Base-by-base conservation (phyloP, 2,888 invertebrate genomes). In the Habroteleia sp. region DNA sequence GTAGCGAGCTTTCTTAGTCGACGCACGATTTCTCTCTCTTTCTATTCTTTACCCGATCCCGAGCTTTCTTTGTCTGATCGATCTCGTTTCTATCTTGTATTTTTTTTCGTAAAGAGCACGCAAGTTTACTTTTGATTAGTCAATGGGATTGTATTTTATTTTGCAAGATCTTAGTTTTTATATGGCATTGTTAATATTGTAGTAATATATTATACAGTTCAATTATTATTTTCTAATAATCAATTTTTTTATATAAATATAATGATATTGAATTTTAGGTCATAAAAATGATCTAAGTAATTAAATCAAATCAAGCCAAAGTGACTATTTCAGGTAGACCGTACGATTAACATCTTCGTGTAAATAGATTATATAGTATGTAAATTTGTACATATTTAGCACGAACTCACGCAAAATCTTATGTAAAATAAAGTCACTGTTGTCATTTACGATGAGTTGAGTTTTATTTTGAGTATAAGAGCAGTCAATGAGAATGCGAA, bases 361-460 rank as follows among this genome's bases (percentile, higher is more conserved):
- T 48, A 56, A 27, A 46, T 58, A 41, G 3, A 33, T 8, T n/a
- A 35, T 35, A 8, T 17, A 29, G 25, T 58, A 54, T 29, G 33
- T 65, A 75, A 20, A 48, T 66, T 54, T 66, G 62, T 75, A 72
- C 56, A 75, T 72, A 71, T 75, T 66, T 29, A 60, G 33, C 48
- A 71, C 56, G 27, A 71, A 27, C 23, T 56, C 52, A 42, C 52
- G 42, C 58, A 52, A 65, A 74, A 14, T 27, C 4, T 37, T 58
- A 56, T 11, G 23, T 56, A 48, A 11, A 68, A 68, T 68, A 68
- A 68, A 69, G 42, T 60, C 50, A 65, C 50, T 52, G 54, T 44
- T 52, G 29, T 33, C 11, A 41, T 78, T 77, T 66, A 80, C 78
- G 74, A 56, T 77, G 78, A 78, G 84, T 85, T 84, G 84, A 85